These are phyloP conservation scores for Saturnia japonica DNA, from an alignment of 2,888 invertebrate species.

Conservation along the genomic window DNA sequence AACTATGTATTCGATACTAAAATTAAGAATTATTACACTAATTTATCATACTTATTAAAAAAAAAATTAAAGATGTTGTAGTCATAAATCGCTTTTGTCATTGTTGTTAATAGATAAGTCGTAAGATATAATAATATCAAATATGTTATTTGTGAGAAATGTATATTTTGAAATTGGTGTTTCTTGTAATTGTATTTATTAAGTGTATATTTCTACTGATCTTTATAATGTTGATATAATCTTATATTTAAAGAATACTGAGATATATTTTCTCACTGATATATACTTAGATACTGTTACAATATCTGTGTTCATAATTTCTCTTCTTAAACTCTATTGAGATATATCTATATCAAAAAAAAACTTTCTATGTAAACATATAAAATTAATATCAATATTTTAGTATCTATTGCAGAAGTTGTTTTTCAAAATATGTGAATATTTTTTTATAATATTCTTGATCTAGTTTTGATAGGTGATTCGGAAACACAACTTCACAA, in stretches of 20 bases:
- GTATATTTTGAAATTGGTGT: conserved; percentile 23
- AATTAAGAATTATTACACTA: not conserved
- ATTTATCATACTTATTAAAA: not conserved
- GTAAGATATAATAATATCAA: not conserved
- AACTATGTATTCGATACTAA: not conserved
- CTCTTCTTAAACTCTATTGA: not conserved
- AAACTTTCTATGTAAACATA: not conserved
- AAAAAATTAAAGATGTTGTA: not conserved
- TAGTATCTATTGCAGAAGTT: not conserved
- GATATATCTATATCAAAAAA: not conserved
- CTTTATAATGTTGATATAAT: conserved; percentile 4
- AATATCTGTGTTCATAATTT: conserved; percentile 8
- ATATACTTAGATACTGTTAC: not conserved
- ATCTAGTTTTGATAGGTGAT: too few species aligned
- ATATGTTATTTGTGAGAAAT: conserved; percentile 25
- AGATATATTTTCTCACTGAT: not conserved
- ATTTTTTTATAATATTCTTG: not conserved
- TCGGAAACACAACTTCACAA: too few species aligned
- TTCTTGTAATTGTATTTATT: conserved; percentile 10
- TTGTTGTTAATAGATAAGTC: conserved; percentile 1
- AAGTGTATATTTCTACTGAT: conserved; percentile 5
- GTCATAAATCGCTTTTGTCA: conserved; percentile 2
- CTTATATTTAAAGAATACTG: not conserved
- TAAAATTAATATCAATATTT: not conserved
- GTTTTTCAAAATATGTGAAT: not conserved